These are phyloP conservation scores for Ericerus pela DNA, from an alignment of 1,140 invertebrate genomes.

Conservation along the genomic window DNA sequence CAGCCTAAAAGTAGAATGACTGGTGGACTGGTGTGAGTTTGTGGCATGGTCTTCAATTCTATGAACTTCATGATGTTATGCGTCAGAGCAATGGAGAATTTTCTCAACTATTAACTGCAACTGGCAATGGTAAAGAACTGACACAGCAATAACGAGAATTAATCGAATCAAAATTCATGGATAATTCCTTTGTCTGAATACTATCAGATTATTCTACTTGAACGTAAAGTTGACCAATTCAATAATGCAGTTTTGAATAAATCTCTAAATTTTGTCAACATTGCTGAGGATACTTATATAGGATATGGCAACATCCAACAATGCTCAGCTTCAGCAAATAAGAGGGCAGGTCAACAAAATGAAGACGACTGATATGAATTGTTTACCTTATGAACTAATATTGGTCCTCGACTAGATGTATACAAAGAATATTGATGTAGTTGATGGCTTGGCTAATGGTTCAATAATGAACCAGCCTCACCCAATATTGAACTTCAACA, in stretches of 20 bases:
- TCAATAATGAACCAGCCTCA: no score
- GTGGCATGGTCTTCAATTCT: constrained; percentile 18
- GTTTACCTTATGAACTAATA: background rate
- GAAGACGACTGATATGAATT: background rate
- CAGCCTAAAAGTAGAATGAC: background rate
- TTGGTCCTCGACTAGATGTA: background rate
- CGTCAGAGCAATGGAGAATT: constrained; percentile 3
- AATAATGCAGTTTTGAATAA: constrained; percentile 9
- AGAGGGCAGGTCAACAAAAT: background rate
- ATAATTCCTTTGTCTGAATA: background rate
- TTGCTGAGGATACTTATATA: background rate
- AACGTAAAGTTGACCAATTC: background rate
- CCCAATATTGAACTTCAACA: no score
- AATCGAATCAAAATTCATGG: background rate
- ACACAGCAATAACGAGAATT: background rate
- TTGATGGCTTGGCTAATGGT: constrained; percentile 7
- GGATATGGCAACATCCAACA: background rate
- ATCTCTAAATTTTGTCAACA: background rate
- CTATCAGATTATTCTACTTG: background rate
- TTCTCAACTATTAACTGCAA: constrained; percentile 6
- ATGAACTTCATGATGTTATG: constrained; percentile 9
- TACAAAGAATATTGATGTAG: background rate
- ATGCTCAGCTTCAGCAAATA: background rate
- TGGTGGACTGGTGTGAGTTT: background rate
- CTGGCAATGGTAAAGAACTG: background rate